Evolutionary conservation across 2,113 vertebrate genomes (phyloP).

Genomic region (Loxodonta africana): DNA sequence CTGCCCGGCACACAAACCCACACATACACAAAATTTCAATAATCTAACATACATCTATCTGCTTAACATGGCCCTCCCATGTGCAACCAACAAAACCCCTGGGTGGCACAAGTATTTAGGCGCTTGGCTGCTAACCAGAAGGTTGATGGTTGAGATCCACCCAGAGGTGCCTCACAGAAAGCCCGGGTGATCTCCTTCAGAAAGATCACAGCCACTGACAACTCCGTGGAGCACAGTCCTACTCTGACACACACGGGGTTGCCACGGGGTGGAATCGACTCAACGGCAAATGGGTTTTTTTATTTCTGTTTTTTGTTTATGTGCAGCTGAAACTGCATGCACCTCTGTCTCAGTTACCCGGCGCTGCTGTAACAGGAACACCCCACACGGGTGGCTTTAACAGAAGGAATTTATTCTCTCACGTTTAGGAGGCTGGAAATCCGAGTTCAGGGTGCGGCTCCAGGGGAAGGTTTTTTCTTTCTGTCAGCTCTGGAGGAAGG

Average conservation of each 20-base stretch:
- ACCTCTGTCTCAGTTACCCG: background rate
- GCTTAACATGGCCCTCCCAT: background rate
- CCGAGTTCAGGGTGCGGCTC: no score
- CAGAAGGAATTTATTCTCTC: no score
- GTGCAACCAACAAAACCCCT: background rate
- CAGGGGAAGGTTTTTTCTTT: no score
- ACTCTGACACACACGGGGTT: background rate
- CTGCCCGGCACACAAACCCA: background rate
- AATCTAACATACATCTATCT: background rate
- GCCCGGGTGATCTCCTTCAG: background rate
- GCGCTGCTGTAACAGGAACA: no score
- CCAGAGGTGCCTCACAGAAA: background rate
- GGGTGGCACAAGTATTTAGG: background rate
- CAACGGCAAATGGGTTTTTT: background rate
- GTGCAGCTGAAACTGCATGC: background rate
- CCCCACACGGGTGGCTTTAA: no score
- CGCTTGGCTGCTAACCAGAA: background rate
- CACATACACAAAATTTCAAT: rapidly evolving
- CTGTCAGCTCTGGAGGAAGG: no score
- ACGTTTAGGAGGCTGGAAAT: no score
- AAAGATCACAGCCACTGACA: background rate
- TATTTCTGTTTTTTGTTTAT: background rate
- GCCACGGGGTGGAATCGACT: background rate
- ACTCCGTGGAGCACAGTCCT: background rate
- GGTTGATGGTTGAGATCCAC: background rate